Evolutionary conservation across 2,797 vertebrate genomes (phyloP).

Genomic region (Coreius guichenoti): DNA sequence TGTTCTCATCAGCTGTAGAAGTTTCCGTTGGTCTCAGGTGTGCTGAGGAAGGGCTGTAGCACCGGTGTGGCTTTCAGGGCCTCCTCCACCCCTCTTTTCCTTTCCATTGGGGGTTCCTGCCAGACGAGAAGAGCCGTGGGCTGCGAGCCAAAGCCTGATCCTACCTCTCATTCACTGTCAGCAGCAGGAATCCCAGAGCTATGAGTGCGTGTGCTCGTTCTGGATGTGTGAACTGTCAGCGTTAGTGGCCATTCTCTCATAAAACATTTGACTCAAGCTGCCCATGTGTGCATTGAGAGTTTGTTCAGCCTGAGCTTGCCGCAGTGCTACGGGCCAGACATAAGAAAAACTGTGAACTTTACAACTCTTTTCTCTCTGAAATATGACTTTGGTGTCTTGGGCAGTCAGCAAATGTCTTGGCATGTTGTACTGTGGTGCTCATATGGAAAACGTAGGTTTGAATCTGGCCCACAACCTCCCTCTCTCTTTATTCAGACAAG

Average conservation of each 20-base stretch:
- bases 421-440: not conserved
- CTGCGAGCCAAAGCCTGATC: constrained; percentile 40
- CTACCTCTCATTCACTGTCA: constrained; percentile 40
- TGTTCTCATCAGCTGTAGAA: constrained; percentile 31
- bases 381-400: constrained; percentile 14
- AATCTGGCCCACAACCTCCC: not conserved
- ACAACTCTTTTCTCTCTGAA: not conserved
- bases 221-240: constrained; percentile 22
- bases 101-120: constrained; percentile 26
- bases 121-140: constrained; percentile 22
- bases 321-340: not conserved
- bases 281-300: not conserved
- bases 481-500: not conserved
- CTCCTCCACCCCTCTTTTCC: constrained; percentile 1
- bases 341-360: not conserved
- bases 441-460: not conserved
- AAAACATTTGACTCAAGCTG: constrained; percentile 9
- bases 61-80: not conserved
- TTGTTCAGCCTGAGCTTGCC: constrained; percentile 5
- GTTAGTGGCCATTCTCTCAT: constrained; percentile 32
- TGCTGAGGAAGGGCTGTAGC: constrained; percentile 31
- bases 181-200: constrained; percentile 19
- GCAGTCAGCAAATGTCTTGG: not conserved
- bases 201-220: constrained; percentile 28
- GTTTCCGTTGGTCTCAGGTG: constrained; percentile 56